Evolutionary conservation across 2,113 vertebrate genomes (phyloP).

Genomic region (Corythoichthys haematopterus): DNA sequence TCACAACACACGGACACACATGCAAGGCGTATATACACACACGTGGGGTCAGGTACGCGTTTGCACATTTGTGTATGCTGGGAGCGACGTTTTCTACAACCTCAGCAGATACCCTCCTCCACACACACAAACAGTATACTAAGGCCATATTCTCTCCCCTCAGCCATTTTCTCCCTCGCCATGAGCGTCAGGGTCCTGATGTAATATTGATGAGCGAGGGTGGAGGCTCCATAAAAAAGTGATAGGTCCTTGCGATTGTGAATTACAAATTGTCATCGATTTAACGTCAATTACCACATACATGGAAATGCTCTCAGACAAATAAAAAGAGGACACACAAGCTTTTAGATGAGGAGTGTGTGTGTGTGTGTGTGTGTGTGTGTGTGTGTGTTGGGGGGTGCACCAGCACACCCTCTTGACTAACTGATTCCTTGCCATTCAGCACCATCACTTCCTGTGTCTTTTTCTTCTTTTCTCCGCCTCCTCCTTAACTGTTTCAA

Average conservation of each 20-base stretch:
- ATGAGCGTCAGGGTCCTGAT: constrained; percentile 78
- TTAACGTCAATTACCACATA: constrained; percentile 67
- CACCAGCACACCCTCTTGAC: constrained; percentile 16
- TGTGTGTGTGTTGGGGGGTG: not conserved
- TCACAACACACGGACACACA: constrained; percentile 22
- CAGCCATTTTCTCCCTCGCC: constrained; percentile 48
- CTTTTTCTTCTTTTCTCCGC: constrained; percentile 25
- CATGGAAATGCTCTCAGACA: constrained; percentile 20
- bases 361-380: not conserved
- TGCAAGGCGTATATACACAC: constrained; percentile 24
- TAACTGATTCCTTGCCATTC: constrained; percentile 48
- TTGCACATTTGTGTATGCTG: constrained; percentile 70
- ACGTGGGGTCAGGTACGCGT: constrained; percentile 45
- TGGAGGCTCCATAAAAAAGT: constrained; percentile 89
- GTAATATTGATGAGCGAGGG: constrained; percentile 95
- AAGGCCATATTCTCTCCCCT: constrained; percentile 50
- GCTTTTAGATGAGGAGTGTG: not conserved
- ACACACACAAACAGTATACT: constrained; percentile 38
- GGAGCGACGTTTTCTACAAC: constrained; percentile 67
- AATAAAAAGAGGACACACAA: constrained; percentile 30
- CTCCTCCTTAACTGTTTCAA: constrained; percentile 56
- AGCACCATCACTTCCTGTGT: constrained; percentile 31
- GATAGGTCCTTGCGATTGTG: constrained; percentile 93
- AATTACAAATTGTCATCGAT: constrained; percentile 96
- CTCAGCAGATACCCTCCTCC: constrained; percentile 64